Conservation (phyloP, 2,113 vertebrate species). For the Plestiodon gilberti region DNA sequence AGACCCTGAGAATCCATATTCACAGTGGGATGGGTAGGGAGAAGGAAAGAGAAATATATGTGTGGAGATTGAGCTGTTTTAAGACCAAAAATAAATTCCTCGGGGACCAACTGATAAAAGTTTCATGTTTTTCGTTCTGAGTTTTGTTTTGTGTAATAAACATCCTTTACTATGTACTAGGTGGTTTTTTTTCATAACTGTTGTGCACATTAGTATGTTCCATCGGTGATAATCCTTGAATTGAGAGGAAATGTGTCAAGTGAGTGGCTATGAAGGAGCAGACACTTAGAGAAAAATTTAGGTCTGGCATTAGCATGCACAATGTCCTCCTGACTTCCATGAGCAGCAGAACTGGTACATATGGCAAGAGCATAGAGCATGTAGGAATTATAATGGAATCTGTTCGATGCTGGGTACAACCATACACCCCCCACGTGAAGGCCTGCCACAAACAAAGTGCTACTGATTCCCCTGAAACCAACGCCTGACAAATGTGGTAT, state of each 20-base stretch:
- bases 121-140: conserved; percentile 30
- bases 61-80: conserved; percentile 24
- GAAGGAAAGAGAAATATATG: conserved; percentile 2
- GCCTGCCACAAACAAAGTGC: not conserved
- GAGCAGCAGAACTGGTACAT: not conserved
- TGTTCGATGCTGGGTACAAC: not conserved
- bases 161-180: conserved; percentile 53
- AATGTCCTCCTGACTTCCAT: not conserved
- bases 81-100: not conserved
- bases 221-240: conserved; percentile 45
- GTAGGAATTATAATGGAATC: not conserved
- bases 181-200: conserved; percentile 59
- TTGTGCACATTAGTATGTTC: conserved; percentile 50
- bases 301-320: not conserved
- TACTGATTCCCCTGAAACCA: not conserved
- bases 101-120: not conserved
- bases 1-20: conserved; percentile 21
- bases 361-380: not conserved
- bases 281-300: not conserved
- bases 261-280: conserved; percentile 23
- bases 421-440: not conserved
- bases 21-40: not conserved
- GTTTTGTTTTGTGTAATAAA: conserved; percentile 44
- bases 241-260: conserved; percentile 43
- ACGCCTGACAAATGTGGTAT: not conserved